phyloP scores from a whole-genome alignment of 2,113 vertebrate genomes.

The Carettochelys insculpta region DNA sequence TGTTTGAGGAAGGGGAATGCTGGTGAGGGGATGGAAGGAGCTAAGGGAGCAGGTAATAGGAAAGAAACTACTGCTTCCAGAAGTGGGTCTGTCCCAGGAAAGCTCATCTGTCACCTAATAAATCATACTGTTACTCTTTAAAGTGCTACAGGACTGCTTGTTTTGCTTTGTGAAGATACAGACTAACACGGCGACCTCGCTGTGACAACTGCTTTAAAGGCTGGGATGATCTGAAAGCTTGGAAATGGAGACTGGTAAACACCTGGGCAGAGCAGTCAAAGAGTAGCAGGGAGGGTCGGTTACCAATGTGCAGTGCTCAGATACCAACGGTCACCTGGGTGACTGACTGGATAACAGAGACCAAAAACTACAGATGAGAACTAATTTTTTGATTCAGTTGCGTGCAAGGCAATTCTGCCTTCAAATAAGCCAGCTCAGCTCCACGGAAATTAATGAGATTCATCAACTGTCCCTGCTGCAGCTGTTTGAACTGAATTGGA shows the following conservation, averaged over 20 bases:
- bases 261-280: not conserved
- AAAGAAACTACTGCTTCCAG: not conserved
- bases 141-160: too few species aligned
- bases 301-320: fast-evolving
- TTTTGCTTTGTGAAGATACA: too few species aligned
- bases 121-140: too few species aligned
- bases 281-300: not conserved
- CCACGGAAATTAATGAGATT: not conserved
- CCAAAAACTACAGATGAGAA: not conserved
- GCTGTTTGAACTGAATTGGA: not conserved
- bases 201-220: not conserved
- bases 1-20: not conserved
- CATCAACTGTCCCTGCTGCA: not conserved
- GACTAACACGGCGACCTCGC: too few species aligned
- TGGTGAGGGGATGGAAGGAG: not conserved
- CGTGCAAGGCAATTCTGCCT: fast-evolving
- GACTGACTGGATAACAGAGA: not conserved
- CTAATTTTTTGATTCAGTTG: not conserved
- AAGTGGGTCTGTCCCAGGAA: too few species aligned
- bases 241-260: too few species aligned
- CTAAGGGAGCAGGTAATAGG: not conserved
- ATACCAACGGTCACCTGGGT: not conserved
- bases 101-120: too few species aligned
- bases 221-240: not conserved
- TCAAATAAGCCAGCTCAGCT: not conserved